Evolutionary conservation across 2,888 invertebrate genomes (phyloP).

Genomic region (Byasa hedistus): DNA sequence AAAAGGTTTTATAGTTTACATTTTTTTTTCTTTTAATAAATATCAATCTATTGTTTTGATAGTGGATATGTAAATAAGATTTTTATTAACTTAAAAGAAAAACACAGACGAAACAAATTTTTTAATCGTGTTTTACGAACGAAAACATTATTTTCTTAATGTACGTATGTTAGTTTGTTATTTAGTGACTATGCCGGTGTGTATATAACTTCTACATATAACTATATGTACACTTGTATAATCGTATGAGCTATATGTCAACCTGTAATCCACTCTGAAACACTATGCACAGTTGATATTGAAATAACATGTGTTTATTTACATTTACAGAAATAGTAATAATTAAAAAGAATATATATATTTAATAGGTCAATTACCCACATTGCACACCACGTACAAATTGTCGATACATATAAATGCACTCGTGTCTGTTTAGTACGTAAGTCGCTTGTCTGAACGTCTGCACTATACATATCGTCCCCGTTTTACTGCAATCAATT

Average conservation of each 20-base stretch:
- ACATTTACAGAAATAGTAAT: constrained; percentile 5
- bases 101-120: constrained; percentile 35
- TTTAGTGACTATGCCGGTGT: constrained; percentile 69
- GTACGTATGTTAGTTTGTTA: constrained; percentile 69
- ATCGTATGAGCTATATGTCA: constrained; percentile 35
- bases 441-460: constrained; percentile 16
- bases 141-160: constrained; percentile 50
- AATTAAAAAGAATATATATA: background rate
- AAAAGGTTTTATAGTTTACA: constrained; percentile 57
- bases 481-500: constrained; percentile 14
- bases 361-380: constrained; percentile 29
- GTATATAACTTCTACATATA: constrained; percentile 60
- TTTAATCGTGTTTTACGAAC: constrained; percentile 42
- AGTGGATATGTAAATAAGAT: constrained; percentile 74
- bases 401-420: constrained; percentile 21
- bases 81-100: constrained; percentile 62
- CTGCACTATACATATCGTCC: constrained; percentile 25
- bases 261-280: constrained; percentile 46
- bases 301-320: constrained; percentile 24
- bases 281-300: constrained; percentile 33
- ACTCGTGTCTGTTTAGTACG: constrained; percentile 12
- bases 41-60: constrained; percentile 58
- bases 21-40: constrained; percentile 50
- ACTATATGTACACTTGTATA: constrained; percentile 48
- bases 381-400: constrained; percentile 27